phyloP scores from a whole-genome alignment of 2,113 vertebrate genomes.

The Hemiscyllium ocellatum region DNA sequence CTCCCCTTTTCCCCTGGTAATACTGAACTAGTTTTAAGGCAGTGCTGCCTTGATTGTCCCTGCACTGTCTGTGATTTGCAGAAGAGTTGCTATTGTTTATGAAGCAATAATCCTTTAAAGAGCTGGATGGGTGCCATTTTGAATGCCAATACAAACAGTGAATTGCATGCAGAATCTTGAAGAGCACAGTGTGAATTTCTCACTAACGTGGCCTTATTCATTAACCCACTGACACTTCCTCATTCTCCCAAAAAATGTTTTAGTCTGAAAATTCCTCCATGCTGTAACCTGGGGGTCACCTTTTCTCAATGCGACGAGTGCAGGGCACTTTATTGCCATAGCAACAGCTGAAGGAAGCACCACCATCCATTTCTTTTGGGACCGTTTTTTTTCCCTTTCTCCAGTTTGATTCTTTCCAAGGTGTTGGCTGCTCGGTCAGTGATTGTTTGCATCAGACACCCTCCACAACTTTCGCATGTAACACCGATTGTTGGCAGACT shows the following conservation, averaged over 20 bases:
- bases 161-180: constrained; percentile 7
- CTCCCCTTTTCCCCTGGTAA: not conserved
- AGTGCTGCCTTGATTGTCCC: not conserved
- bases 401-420: not conserved
- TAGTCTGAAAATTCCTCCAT: not conserved
- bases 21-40: not conserved
- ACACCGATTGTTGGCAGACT: not conserved
- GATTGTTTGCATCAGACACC: not conserved
- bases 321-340: constrained; percentile 1
- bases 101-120: constrained; percentile 4
- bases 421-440: not conserved
- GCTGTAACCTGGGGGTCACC: not conserved
- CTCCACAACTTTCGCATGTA: not conserved
- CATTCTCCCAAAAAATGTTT: not conserved
- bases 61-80: not conserved
- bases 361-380: not conserved
- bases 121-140: constrained; percentile 18
- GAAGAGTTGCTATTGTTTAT: not conserved
- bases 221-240: not conserved
- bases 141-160: constrained; percentile 29
- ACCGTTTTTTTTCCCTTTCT: not conserved
- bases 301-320: not conserved
- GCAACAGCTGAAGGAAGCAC: not conserved
- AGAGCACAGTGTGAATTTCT: not conserved
- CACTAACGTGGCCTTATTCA: not conserved